Evolutionary conservation across 2,113 vertebrate genomes (phyloP).

Genomic region (Scytalopus superciliaris): DNA sequence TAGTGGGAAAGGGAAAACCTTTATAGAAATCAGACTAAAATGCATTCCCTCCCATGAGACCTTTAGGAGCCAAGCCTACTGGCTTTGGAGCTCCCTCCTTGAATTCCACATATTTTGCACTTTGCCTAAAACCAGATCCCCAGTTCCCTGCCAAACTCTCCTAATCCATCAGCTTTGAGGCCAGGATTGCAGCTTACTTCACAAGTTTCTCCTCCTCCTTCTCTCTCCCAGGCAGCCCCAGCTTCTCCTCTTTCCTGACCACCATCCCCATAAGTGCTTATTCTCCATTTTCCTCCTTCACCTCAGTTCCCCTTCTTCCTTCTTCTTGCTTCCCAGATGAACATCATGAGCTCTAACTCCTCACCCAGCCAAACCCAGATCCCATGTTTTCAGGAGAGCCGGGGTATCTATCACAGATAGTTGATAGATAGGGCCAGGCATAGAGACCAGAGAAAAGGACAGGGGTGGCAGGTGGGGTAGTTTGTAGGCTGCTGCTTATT

Average conservation of each 20-base stretch:
- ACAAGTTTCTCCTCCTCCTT: background rate
- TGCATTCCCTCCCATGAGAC: background rate
- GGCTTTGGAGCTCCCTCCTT: background rate
- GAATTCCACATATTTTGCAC: constrained; percentile 39
- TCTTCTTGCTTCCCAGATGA: background rate
- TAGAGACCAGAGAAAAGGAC: background rate
- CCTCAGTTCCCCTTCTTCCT: background rate
- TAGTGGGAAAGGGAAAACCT: constrained; percentile 5
- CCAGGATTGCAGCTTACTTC: background rate
- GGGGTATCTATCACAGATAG: background rate
- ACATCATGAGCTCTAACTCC: background rate
- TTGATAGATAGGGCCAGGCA: background rate
- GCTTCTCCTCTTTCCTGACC: background rate
- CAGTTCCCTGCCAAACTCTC: background rate
- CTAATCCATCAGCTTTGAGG: background rate
- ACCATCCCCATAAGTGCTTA: background rate
- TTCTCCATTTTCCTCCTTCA: background rate
- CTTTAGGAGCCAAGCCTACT: constrained; percentile 2
- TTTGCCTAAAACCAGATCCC: constrained; percentile 15
- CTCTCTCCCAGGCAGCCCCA: background rate
- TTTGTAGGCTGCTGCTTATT: background rate
- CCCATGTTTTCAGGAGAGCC: background rate
- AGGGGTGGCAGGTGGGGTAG: background rate
- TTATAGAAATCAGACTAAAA: background rate
- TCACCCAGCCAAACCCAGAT: background rate